Evolutionary conservation across 1,140 invertebrate species (phyloP), one percentile per base, ranked within the genome.

Genomic region (Acarapis woodi): DNA sequence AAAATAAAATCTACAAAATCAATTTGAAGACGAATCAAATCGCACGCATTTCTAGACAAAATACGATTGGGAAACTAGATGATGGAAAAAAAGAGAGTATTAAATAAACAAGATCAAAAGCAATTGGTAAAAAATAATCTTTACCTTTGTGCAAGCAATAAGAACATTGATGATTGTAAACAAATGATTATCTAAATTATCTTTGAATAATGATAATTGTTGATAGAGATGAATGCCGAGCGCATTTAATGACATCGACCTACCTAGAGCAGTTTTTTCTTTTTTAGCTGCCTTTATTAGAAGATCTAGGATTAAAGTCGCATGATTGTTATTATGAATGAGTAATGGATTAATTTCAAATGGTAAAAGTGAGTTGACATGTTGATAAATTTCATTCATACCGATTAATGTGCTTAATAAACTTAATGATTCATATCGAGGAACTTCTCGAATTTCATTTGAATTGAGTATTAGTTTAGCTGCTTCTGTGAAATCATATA

Each of bases 401-500:
- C 74, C 73, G 16, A 90, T 57, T 29, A 93, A 55, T 0, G 73
- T 71, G 2, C 79, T 82, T 5, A 96, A 59, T 32, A 93, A 70
- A 0, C 79, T 76, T n/a, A 83, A 67, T 1, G 85, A 82, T 51
- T 93, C 83, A 12, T 71, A 71, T 41, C 80, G 63, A 2, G 83
- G 82, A 39, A 73, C 70, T 65, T 33, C 32, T 33, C 21, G 19
- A 19, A 76, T 62, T 53, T 88, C 79, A 8, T 68, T 62, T 22
- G 69, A 73, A 43, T 71, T 74, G 24, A 88, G 60, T 44, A 93
- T 67, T 4, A 73, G 67, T 45, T 79, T 76, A 43, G 76, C 73
- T 9, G 82, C 82, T 51, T 79, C 71, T 28, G 93, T 71, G 46
- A 90, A 74, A 58, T 94, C 82, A 18, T 83, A 55, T 8, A 83